phyloP scores from a whole-genome alignment of 2,113 vertebrate genomes.

The Nycticorax nycticorax region DNA sequence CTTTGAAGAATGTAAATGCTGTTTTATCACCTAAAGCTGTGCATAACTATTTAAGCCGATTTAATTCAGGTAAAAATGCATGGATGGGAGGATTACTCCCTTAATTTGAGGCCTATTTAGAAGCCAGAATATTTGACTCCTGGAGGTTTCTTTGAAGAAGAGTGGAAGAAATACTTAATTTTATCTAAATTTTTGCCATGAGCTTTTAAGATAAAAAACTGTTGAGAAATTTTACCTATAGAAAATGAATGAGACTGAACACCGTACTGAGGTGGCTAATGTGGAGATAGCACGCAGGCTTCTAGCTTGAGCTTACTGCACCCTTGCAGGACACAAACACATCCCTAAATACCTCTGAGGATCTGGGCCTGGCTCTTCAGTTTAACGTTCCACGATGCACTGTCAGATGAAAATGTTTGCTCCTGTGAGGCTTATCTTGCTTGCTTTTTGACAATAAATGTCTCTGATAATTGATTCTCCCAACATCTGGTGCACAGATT shows the following conservation, averaged over 20 bases:
- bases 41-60: neutral
- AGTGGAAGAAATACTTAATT: neutral
- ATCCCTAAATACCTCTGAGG: neutral
- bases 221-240: neutral
- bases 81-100: neutral
- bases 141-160: neutral
- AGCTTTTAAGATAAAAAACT: neutral
- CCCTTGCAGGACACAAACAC: neutral
- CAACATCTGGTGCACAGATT: neutral
- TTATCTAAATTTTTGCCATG: neutral
- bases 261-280: neutral
- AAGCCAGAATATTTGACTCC: neutral
- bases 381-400: fast-evolving
- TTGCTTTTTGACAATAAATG: neutral
- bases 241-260: neutral
- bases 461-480: neutral
- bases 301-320: neutral
- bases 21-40: conserved; percentile 10
- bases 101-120: neutral
- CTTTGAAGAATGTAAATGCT: conserved; percentile 15
- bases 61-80: conserved; percentile 5
- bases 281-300: neutral
- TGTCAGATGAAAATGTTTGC: neutral
- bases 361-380: neutral
- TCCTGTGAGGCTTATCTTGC: neutral